Percentiles rank a stretch among this genome's conserved stretches.
Evolutionary conservation across 2,888 invertebrate genomes (phyloP).

Genomic region (Thalpophila matura): DNA sequence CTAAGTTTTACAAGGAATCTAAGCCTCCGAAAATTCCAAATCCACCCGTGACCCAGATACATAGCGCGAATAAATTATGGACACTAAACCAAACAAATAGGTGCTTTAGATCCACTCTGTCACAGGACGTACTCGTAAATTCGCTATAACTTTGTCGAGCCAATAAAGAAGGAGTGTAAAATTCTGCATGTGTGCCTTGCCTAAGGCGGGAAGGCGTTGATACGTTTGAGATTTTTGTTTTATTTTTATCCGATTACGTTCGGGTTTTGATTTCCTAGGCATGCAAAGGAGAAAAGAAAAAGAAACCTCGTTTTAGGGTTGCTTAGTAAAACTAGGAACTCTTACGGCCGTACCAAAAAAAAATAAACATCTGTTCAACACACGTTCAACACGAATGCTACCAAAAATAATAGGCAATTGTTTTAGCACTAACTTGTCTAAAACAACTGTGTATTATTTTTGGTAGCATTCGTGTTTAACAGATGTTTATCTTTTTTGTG

Average conservation of each 20-base stretch:
- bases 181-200: slow-evolving; percentile 50
- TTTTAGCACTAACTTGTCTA: no score
- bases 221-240: slow-evolving; percentile 21
- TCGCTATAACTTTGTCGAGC: slow-evolving; percentile 64
- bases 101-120: slow-evolving; percentile 77
- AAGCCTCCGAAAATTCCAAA: slow-evolving; percentile 41
- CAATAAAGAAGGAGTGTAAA: slow-evolving; percentile 70
- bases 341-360: no score
- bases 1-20: slow-evolving; percentile 47
- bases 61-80: slow-evolving; percentile 76
- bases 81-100: slow-evolving; percentile 80
- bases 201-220: slow-evolving; percentile 20
- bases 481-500: no score
- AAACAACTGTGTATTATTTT: no score
- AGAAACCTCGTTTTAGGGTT: no score
- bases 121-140: slow-evolving; percentile 74
- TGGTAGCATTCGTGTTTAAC: no score
- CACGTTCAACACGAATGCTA: no score
- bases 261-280: not conserved
- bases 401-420: no score
- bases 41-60: slow-evolving; percentile 70
- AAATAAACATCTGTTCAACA: no score
- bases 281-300: no score
- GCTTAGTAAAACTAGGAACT: no score
- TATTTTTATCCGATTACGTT: slow-evolving; percentile 16